A percentile compares a stretch with the other conserved stretches of the same genome.
phyloP scores from a whole-genome alignment of 2,113 vertebrate genomes.

The Myrmecobius fasciatus region DNA sequence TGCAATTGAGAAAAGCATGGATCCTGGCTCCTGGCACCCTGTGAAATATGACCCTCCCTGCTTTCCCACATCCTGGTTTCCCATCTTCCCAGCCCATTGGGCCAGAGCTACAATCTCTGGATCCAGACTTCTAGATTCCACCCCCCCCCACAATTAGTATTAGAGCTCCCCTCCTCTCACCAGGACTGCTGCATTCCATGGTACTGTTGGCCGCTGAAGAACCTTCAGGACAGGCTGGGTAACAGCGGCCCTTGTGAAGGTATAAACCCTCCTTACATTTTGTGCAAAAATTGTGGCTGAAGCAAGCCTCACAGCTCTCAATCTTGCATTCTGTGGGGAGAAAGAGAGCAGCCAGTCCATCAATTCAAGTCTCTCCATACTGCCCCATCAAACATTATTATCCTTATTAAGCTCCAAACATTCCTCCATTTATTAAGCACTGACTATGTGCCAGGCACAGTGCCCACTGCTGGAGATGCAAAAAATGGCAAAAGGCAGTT shows the following conservation, averaged over 20 bases:
- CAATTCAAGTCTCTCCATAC: not conserved
- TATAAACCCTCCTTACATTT: constrained; percentile 98
- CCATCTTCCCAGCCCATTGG: not conserved
- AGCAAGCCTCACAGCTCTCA: constrained; percentile 98
- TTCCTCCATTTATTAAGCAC: not conserved
- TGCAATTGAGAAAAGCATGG: constrained; percentile 48
- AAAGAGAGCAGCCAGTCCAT: constrained; percentile 47
- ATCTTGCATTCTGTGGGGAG: constrained; percentile 95
- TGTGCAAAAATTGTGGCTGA: constrained; percentile 99
- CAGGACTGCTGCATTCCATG: constrained; percentile 93
- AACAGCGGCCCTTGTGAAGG: constrained; percentile 96
- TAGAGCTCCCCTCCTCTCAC: constrained; percentile 81
- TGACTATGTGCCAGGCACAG: not conserved
- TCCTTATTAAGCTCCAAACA: not conserved
- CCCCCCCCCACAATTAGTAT: not conserved
- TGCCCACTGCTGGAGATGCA: not conserved
- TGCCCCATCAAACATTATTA: not conserved
- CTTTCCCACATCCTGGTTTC: rapidly evolving
- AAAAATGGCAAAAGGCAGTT: not conserved
- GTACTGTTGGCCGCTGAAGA: constrained; percentile 90
- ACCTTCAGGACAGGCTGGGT: constrained; percentile 91
- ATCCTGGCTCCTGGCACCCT: not conserved
- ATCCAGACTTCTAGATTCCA: not conserved
- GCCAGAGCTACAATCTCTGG: not conserved
- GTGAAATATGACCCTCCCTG: not conserved